Conservation (phyloP, 2,113 vertebrate genomes). For the Dasyornis broadbenti region DNA sequence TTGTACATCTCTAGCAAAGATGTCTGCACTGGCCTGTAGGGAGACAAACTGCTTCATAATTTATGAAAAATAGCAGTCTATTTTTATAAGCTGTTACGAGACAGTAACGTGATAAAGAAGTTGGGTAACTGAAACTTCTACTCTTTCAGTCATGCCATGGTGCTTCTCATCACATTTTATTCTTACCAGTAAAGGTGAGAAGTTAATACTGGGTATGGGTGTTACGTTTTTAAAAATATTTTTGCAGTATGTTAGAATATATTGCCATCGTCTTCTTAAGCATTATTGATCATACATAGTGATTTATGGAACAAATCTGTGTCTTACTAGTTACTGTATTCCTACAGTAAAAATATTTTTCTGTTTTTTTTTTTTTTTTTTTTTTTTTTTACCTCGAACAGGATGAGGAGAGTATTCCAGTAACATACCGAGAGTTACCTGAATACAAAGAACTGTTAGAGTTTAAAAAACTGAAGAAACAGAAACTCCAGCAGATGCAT, state of each 20-base stretch:
- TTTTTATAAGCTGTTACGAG: background rate
- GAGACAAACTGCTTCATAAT: background rate
- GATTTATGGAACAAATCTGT: background rate
- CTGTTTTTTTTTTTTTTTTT: background rate
- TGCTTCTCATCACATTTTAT: background rate
- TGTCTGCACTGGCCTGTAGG: background rate
- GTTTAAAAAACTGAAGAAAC: constrained; percentile 93
- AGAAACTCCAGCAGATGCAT: constrained; percentile 88
- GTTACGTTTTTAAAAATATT: background rate
- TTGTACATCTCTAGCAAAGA: background rate
- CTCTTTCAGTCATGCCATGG: background rate
- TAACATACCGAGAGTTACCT: constrained; percentile 81
- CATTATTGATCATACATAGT: background rate
- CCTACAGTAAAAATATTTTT: background rate
- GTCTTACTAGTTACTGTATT: background rate
- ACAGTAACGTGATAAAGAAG: background rate
- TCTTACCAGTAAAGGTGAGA: background rate
- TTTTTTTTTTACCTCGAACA: constrained; percentile 12
- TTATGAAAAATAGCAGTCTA: background rate
- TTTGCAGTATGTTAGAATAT: background rate
- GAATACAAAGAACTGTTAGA: constrained; percentile 96
- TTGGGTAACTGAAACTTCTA: background rate
- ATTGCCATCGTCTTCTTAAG: background rate
- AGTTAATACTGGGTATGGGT: background rate
- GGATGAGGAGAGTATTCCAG: constrained; percentile 93